A percentile compares a stretch with the other conserved stretches of the same genome.
phyloP scores from a whole-genome alignment of 2,113 vertebrate species.

The Sterna hirundo region DNA sequence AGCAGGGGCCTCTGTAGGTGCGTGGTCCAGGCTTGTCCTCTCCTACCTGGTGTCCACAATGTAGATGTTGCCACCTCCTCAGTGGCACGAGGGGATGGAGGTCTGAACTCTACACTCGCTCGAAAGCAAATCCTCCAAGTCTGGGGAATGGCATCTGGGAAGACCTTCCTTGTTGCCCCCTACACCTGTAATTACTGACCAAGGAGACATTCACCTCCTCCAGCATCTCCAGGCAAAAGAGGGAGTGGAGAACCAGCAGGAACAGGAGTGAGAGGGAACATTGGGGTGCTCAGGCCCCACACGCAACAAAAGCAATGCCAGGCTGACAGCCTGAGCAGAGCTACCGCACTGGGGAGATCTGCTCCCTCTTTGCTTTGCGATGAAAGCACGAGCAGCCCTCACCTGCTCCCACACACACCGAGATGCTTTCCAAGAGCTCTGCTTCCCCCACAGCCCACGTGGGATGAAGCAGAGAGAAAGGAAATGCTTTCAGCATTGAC shows the following conservation, averaged over 20 bases:
- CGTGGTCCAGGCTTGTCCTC: background rate
- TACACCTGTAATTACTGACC: background rate
- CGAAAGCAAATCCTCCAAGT: background rate
- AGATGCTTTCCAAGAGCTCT: constrained; percentile 27
- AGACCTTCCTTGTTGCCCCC: background rate
- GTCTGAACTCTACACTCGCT: background rate
- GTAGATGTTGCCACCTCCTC: background rate
- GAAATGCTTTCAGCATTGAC: background rate
- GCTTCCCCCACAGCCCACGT: background rate
- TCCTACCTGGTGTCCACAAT: too few relatives aligned
- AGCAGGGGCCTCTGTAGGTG: background rate
- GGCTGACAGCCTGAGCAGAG: background rate
- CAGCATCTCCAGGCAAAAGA: background rate
- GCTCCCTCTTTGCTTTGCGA: background rate
- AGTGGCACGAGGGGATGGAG: background rate
- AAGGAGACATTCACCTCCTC: background rate
- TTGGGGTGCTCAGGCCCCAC: background rate
- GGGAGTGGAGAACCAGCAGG: background rate
- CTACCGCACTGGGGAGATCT: background rate
- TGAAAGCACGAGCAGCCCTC: background rate
- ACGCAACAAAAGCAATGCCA: background rate
- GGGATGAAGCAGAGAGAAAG: background rate
- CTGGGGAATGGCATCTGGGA: background rate
- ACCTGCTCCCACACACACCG: background rate
- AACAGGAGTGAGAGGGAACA: background rate